Evolutionary conservation across 2,888 invertebrate species (phyloP), one percentile per base, ranked within the genome.

Genomic region (Corbicula japonica): DNA sequence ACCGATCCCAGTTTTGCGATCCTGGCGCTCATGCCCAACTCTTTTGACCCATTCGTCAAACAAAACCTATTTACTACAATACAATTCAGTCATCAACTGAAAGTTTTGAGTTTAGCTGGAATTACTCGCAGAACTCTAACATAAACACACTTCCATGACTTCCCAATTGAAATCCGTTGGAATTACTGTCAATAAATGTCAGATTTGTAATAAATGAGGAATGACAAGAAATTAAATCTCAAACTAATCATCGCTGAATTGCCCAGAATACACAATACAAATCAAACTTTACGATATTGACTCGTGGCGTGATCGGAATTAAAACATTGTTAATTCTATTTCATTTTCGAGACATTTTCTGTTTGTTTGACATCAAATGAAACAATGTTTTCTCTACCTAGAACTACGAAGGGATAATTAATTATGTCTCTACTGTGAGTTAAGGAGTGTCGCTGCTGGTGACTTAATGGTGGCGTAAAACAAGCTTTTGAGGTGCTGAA

Each of bases 101-200:
- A n/a, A n/a, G n/a, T n/a, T n/a, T n/a, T n/a, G n/a, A n/a, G n/a
- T n/a, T n/a, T n/a, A n/a, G n/a, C n/a, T n/a, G n/a, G n/a, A n/a
- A n/a, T n/a, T n/a, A n/a, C n/a, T n/a, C n/a, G n/a, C n/a, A n/a
- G n/a, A n/a, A n/a, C n/a, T n/a, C n/a, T n/a, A n/a, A n/a, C n/a
- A n/a, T n/a, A n/a, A n/a, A n/a, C n/a, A n/a, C n/a, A n/a, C n/a
- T n/a, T 30, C 21, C 4, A 28, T 35, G 35, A 35, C 10, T 12
- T 38, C 35, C 6, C 30, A 66, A 30, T 52, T 30, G 32, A 28
- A 66, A 65, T 65, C 48, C 41, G 54, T 52, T 21, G 35, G 58
- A 35, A 54, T 66, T 66, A 66, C 38, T 66, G 66, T 66, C 66
- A 66, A 66, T 66, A 52, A 66, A 66, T 54, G 66, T 66, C 66